phyloP scores from a whole-genome alignment of 2,113 vertebrate genomes.

The Sylvietta virens region DNA sequence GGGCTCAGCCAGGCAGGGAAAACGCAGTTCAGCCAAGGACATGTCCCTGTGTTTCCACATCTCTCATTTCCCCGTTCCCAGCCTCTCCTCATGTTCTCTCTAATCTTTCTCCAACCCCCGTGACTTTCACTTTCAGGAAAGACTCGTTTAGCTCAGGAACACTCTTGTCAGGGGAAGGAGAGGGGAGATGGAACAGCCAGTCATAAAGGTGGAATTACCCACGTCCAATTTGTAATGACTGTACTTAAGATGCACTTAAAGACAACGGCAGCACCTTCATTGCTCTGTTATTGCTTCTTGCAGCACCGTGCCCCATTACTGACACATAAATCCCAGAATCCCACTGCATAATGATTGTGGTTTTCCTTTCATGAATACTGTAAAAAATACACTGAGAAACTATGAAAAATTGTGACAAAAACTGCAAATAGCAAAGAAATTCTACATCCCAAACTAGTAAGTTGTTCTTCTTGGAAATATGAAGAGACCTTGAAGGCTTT shows the following conservation, averaged over 20 bases:
- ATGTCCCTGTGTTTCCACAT: not conserved
- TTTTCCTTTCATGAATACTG: not conserved
- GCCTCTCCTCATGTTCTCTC: not conserved
- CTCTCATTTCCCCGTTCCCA: not conserved
- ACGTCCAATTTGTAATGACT: not conserved
- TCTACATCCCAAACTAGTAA: not conserved
- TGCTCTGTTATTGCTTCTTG: not conserved
- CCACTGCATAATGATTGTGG: not conserved
- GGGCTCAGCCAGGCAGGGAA: not conserved
- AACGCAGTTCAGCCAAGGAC: not conserved
- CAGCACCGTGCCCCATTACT: not conserved
- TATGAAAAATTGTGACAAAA: not conserved
- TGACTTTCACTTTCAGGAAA: conserved; percentile 7
- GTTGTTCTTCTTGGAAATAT: not conserved
- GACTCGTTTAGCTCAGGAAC: conserved; percentile 30
- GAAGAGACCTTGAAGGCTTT: not conserved
- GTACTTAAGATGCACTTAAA: conserved; percentile 15
- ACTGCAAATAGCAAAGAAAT: not conserved
- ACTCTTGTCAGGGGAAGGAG: not conserved
- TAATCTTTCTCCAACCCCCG: not conserved
- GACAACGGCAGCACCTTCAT: conserved; percentile 15
- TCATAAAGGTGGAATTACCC: not conserved
- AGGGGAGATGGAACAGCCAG: not conserved
- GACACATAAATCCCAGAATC: not conserved
- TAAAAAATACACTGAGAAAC: not conserved